These are phyloP conservation scores for Megathymus violae DNA, from an alignment of 1,140 invertebrate genomes.

Conservation along the genomic window DNA sequence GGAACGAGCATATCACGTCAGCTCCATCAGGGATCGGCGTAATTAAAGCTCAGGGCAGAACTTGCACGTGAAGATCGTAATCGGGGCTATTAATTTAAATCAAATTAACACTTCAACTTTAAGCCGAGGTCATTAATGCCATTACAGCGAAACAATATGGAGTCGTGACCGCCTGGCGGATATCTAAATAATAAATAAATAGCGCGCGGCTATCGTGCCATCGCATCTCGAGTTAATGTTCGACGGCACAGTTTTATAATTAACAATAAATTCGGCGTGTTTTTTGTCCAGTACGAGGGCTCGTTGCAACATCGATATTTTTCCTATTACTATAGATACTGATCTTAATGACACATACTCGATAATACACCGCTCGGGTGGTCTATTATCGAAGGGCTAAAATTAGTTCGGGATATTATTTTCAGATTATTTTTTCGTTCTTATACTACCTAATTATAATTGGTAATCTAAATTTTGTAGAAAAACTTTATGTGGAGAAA, in stretches of 20 bases:
- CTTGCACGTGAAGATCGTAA: slow-evolving; percentile 78
- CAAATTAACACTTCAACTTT: slow-evolving; percentile 84
- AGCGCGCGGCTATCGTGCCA: slow-evolving; percentile 70
- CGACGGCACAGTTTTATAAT: slow-evolving; percentile 79
- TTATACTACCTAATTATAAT: neutral
- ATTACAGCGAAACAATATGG: slow-evolving; percentile 81
- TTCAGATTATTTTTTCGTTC: slow-evolving; percentile 19
- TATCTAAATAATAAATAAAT: slow-evolving; percentile 84
- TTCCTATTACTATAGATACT: slow-evolving; percentile 66
- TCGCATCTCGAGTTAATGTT: slow-evolving; percentile 79
- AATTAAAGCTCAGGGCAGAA: slow-evolving; percentile 79
- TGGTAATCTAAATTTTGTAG: slow-evolving; percentile 4
- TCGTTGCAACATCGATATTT: slow-evolving; percentile 71
- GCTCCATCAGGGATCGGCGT: slow-evolving; percentile 64
- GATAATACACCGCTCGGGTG: slow-evolving; percentile 48
- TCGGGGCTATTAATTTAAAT: slow-evolving; percentile 81
- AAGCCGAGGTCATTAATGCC: slow-evolving; percentile 81
- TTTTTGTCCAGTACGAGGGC: slow-evolving; percentile 70
- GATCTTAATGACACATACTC: slow-evolving; percentile 55
- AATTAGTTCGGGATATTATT: slow-evolving; percentile 20
- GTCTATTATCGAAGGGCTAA: slow-evolving; percentile 50
- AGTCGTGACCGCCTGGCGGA: slow-evolving; percentile 80
- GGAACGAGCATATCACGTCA: slow-evolving; percentile 54
- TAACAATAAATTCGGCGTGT: slow-evolving; percentile 82
- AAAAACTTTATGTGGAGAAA: too few relatives aligned